Base-by-base conservation (phyloP, 2,113 vertebrate genomes). In the Pelodiscus sinensis region DNA sequence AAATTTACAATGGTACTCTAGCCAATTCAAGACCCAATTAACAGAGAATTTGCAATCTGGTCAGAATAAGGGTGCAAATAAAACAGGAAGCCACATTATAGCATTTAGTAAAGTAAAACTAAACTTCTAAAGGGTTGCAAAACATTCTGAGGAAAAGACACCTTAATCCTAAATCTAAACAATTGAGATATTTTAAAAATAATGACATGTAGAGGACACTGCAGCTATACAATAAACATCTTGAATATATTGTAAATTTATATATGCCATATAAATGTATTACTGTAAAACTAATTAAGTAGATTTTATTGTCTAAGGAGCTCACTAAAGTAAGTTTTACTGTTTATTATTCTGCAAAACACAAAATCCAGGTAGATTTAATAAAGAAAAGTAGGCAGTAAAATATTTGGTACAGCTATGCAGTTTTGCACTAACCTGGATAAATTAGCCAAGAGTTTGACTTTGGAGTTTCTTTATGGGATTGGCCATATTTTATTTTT, bases 1-100 rank as follows among this genome's bases (percentile, higher is more conserved):
- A 86, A 90, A 94, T 94, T 80, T 90, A 88, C 90, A 94, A 89
- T 85, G 51, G 79, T 51, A 55, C 79, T 87, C 86, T 86, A 90
- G 88, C 2, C 80, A 95, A 94, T 96, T 97, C 81, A 83, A 92
- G 58, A 93, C 27, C 27, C 83, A 92, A 89, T 96, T 93, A 97
- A 94, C 87, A 96, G 92, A 95, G 83, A 97, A 95, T 95, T 88
- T 97, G 50, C 90, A 97, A 94, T 93, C 94, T 97, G 90, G 82
- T 75, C 81, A 97, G 97, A 95, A 93, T 86, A 81, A 96, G 29
- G 81, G 57, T 89, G 62, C 80, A 95, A 87, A 96, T 90, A 78
- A 91, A 94, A 94, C 29, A 79, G 25, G 75, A 81, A 93, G 77
- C 90, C 89, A 15, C 18, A 12, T 65, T 82, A 71, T 5, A 65